These are phyloP conservation scores for Picathartes gymnocephalus DNA, from an alignment of 2,113 vertebrate species.

Conservation along the genomic window DNA sequence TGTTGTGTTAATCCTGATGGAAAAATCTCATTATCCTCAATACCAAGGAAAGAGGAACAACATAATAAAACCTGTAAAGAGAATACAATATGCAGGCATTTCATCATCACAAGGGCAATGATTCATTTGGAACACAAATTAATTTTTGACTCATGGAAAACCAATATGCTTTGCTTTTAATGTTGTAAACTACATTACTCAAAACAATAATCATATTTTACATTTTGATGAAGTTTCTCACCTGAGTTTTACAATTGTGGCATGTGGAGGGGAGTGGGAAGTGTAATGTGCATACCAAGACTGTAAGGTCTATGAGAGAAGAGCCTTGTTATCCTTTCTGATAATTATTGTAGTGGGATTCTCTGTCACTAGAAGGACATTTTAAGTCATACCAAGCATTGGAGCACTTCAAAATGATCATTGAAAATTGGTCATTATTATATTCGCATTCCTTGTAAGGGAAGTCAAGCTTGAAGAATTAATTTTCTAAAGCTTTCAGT, in stretches of 20 bases:
- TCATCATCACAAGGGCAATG: not conserved
- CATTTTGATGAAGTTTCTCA: not conserved
- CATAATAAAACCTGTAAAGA: not conserved
- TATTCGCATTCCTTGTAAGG: not conserved
- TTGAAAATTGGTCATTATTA: not conserved
- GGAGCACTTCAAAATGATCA: not conserved
- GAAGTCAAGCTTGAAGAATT: not conserved
- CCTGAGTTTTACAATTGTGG: not conserved
- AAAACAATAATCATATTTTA: not conserved
- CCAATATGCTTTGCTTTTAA: not conserved
- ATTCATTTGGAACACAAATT: not conserved
- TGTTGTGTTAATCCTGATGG: not conserved
- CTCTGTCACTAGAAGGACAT: not conserved
- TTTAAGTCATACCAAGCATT: not conserved
- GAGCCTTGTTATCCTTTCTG: not conserved
- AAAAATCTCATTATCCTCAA: not conserved
- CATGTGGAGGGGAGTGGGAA: fast-evolving
- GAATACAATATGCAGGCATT: not conserved
- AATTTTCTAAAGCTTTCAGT: not conserved
- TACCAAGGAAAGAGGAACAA: not conserved
- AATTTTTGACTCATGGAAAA: not conserved
- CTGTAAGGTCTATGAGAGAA: not conserved
- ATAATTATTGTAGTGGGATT: not conserved
- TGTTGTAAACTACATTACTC: not conserved
- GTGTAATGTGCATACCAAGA: not conserved